Percentiles rank a stretch among this genome's conserved stretches.
These are phyloP conservation scores for Cebus imitator DNA, from an alignment of 2,113 vertebrate species.

Conservation along the genomic window DNA sequence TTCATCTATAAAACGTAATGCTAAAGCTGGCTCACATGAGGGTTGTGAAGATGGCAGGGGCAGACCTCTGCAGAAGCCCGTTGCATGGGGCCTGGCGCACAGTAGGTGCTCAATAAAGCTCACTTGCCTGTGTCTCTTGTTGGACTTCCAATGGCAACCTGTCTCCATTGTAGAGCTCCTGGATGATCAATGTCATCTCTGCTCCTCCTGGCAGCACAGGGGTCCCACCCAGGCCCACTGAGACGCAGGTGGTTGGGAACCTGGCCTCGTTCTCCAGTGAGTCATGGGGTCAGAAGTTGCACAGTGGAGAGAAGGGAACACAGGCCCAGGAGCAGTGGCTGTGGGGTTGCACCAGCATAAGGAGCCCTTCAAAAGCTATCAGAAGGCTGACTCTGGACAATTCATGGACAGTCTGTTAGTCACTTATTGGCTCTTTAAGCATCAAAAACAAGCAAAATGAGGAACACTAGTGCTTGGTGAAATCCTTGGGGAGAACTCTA, in stretches of 20 bases:
- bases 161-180: not conserved
- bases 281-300: not conserved
- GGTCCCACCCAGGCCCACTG: accelerated
- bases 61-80: not conserved
- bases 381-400: not conserved
- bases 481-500: not conserved
- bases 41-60: accelerated
- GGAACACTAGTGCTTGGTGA: not conserved
- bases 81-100: accelerated
- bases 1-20: not conserved
- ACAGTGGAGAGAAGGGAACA: not conserved
- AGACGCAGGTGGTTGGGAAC: not conserved
- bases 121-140: not conserved
- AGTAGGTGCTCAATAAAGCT: not conserved
- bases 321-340: not conserved
- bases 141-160: not conserved
- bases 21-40: not conserved
- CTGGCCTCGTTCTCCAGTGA: not conserved
- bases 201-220: not conserved
- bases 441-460: not conserved
- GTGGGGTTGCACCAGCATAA: accelerated
- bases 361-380: not conserved
- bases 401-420: not conserved
- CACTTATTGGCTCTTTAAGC: not conserved
- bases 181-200: not conserved